These are phyloP conservation scores for Brachyhypopomus occidentalis DNA, from an alignment of 2,113 vertebrate species.

Conservation along the genomic window DNA sequence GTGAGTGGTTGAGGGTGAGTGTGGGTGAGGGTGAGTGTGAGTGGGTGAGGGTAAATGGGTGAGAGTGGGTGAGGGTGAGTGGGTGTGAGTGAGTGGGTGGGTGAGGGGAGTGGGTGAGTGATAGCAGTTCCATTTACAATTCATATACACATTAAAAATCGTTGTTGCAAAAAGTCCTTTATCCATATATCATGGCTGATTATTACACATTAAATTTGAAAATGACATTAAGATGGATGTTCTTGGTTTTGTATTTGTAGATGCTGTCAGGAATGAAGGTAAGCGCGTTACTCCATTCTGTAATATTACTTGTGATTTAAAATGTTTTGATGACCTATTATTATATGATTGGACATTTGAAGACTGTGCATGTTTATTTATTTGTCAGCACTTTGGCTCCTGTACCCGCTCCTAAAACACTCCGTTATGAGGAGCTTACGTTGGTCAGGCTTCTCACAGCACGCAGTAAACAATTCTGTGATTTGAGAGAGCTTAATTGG, in stretches of 20 bases:
- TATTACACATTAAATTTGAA: background rate
- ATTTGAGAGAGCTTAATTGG: conserved; percentile 11
- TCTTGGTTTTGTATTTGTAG: conserved; percentile 58
- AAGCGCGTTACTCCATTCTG: conserved; percentile 30
- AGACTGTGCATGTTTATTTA: background rate
- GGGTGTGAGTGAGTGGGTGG: no score
- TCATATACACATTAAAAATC: background rate
- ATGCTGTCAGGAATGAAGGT: conserved; percentile 77
- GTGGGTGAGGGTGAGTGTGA: no score
- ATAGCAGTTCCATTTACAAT: no score
- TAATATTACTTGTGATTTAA: conserved; percentile 3
- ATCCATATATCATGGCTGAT: background rate
- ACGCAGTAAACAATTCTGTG: conserved; percentile 8
- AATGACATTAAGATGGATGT: background rate
- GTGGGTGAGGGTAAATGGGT: no score
- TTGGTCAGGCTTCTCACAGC: background rate
- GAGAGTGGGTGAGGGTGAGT: background rate
- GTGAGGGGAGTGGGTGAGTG: background rate
- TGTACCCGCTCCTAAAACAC: conserved; percentile 2
- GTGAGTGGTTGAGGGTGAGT: no score
- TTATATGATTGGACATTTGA: background rate
- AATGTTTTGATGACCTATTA: background rate
- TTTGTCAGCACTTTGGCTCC: background rate
- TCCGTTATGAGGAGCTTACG: background rate
- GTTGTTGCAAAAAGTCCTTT: background rate